Evolutionary conservation across 2,888 invertebrate genomes (phyloP).

Genomic region (Drosophila barbarae): DNA sequence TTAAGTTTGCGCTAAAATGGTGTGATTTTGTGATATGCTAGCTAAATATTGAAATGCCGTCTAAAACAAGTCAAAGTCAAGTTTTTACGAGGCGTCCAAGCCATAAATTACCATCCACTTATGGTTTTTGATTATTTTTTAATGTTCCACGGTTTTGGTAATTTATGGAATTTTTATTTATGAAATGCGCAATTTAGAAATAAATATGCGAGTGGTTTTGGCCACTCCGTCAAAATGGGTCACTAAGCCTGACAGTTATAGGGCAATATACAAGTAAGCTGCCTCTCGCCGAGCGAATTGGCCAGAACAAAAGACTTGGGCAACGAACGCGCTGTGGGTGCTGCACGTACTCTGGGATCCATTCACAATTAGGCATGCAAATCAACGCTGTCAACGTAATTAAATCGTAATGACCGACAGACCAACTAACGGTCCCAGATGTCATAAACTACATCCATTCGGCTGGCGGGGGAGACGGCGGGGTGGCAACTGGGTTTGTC

Average conservation of each 20-base stretch:
- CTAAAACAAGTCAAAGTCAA: conserved; percentile 66
- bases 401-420: conserved; percentile 67
- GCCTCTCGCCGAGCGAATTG: conserved; percentile 29
- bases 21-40: conserved; percentile 18
- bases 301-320: conserved; percentile 64
- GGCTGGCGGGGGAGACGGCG: neutral
- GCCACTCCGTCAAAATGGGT: conserved; percentile 61
- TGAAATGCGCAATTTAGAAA: conserved; percentile 59
- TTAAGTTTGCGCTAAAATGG: too few species aligned
- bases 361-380: conserved; percentile 69
- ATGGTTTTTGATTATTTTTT: conserved; percentile 47
- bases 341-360: conserved; percentile 22
- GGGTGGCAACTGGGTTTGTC: conserved; percentile 18
- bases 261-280: conserved; percentile 50
- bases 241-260: conserved; percentile 70
- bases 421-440: conserved; percentile 58
- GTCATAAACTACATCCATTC: conserved; percentile 57
- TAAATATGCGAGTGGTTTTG: conserved; percentile 34
- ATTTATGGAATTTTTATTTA: conserved; percentile 67
- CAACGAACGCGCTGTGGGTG: conserved; percentile 49
- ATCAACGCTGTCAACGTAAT: conserved; percentile 71
- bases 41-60: conserved; percentile 6
- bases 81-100: conserved; percentile 57
- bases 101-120: conserved; percentile 61
- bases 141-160: conserved; percentile 24